phyloP scores from a whole-genome alignment of 2,113 vertebrate species.

The Bufo bufo region DNA sequence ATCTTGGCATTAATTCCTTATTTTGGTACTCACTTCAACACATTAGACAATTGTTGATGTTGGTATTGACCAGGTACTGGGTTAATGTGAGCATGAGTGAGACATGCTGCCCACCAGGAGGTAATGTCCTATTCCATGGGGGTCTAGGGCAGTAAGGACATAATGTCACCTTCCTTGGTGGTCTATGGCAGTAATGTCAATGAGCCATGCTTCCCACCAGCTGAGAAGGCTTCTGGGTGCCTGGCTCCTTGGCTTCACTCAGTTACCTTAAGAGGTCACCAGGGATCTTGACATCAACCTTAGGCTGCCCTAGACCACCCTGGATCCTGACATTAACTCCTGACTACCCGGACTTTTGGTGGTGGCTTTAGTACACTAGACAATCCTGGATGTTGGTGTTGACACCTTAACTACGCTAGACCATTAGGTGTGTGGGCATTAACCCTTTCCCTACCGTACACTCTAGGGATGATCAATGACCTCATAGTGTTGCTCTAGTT shows the following conservation, averaged over 20 bases:
- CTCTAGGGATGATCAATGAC: too few species aligned
- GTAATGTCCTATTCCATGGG: too few species aligned
- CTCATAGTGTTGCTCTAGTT: too few species aligned
- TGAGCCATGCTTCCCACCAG: too few species aligned
- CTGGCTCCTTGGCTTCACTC: too few species aligned
- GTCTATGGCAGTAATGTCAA: too few species aligned
- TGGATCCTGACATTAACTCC: not conserved
- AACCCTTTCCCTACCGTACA: not conserved
- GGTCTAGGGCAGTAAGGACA: too few species aligned
- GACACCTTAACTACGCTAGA: not conserved
- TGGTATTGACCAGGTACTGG: not conserved
- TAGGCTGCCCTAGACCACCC: not conserved
- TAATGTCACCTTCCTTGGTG: too few species aligned
- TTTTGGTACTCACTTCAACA: not conserved
- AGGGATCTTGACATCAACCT: not conserved
- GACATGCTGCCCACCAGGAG: too few species aligned
- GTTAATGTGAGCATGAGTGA: too few species aligned
- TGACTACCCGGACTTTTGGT: too few species aligned
- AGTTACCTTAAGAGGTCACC: not conserved
- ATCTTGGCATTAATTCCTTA: not conserved
- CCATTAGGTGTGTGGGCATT: not conserved
- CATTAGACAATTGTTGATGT: not conserved
- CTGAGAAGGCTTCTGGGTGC: too few species aligned
- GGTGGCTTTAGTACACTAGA: not conserved
- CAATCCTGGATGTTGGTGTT: not conserved